Percentiles rank a stretch among this genome's conserved stretches.
These are phyloP conservation scores for Endotricha flammealis DNA, from an alignment of 2,888 invertebrate species.

Conservation along the genomic window DNA sequence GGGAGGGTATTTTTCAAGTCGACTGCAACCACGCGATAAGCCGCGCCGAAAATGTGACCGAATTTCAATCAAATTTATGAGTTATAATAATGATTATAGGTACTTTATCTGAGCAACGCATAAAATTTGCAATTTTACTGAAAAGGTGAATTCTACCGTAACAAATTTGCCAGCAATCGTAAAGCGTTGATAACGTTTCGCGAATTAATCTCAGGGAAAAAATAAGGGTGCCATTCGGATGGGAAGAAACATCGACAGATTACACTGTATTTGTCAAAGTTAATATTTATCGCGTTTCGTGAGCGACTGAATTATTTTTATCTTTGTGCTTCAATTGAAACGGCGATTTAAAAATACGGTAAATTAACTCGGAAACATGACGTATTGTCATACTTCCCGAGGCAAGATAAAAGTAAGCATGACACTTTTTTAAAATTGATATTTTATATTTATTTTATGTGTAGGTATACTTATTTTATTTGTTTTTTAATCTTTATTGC, in stretches of 20 bases:
- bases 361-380: too few relatives aligned
- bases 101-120: conserved; percentile 68
- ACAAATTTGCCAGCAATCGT: conserved; percentile 74
- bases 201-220: conserved; percentile 65
- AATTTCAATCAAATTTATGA: conserved; percentile 78
- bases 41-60: conserved; percentile 69
- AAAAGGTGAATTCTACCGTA: conserved; percentile 75
- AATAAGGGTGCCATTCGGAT: conserved; percentile 45
- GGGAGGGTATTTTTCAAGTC: conserved; percentile 69
- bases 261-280: conserved; percentile 41
- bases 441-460: too few relatives aligned
- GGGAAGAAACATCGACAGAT: conserved; percentile 46
- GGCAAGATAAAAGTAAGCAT: too few relatives aligned
- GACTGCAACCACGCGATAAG: conserved; percentile 73
- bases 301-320: conserved; percentile 7
- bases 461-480: too few relatives aligned
- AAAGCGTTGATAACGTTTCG: conserved; percentile 72
- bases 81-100: conserved; percentile 76
- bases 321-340: conserved; percentile 2
- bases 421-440: too few relatives aligned
- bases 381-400: too few relatives aligned
- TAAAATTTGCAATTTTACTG: conserved; percentile 73
- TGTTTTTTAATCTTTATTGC: too few relatives aligned
- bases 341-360: neutral
- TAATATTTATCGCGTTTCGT: conserved; percentile 34